Base-by-base conservation (phyloP, 64 coral and sea anemone genomes). In the Porites australiensis region DNA sequence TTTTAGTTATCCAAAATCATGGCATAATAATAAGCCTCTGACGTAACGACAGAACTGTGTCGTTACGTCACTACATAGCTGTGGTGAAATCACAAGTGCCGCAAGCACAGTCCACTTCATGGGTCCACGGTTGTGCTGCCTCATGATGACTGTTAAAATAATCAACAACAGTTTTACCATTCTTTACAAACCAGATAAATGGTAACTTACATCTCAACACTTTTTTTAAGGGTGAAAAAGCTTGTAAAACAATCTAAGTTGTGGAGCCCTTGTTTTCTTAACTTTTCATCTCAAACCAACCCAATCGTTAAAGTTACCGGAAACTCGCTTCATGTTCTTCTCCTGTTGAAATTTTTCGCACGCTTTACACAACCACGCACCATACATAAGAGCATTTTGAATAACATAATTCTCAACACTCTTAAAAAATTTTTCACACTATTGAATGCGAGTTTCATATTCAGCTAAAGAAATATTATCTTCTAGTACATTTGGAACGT, bases 311-410 rank as follows among this genome's bases (percentile, higher is more conserved):
- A 93, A 87, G 74, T 43, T 93, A 58, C 82, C 82, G 12, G 27
- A 82, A n/a, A 89, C 69, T 83, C 9, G 23, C 86, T 63, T 74
- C 85, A 75, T 82, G 51, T 45, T 11, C 67, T 73, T 88, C 51
- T 94, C 92, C 23, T 94, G 68, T 83, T 94, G 85, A 82, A 88
- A 94, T 45, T 82, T 89, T 60, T 88, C 64, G 75, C 82, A 88
- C 6, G 86, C 86, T 60, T 9, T 9, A 88, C 13, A 88, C 0
- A 94, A 64, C 83, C 75, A 88, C 12, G 4, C 12, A 1, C 75
- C 92, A 83, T 88, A 87, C 4, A 79, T 27, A 43, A 78, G 88
- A 6, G 83, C 91, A 62, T 93, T 87, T 13, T 88, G 72, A 87
- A 88, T 52, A 43, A 78, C 91, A 72, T 93, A 70, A 23, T 70